Base-by-base conservation (phyloP, 2,797 vertebrate species). In the Valencia hispanica region DNA sequence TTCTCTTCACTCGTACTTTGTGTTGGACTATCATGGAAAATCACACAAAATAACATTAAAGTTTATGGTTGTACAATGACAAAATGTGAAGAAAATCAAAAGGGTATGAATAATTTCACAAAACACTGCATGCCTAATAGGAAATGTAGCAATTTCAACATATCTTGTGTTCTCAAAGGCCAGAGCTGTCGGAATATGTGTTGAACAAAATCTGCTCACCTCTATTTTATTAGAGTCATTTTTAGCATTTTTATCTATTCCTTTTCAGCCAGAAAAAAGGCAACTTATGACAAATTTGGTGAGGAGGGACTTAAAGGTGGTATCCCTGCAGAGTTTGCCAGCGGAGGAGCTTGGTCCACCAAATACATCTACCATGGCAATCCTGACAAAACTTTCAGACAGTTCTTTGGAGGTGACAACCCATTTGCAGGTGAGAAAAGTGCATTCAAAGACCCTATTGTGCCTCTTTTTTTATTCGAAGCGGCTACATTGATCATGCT, bases 401-500 rank as follows among this genome's bases (percentile, higher is more conserved):
- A 97, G 36, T 99, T 99, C 86, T 99, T 99, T 1, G 98, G 97
- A 10, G 95, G 96, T 48, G 94, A 98, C 91, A 99, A 98, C 85
- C 98, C 97, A 20, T 99, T 98, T 88, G 93, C 96, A 72, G 97
- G 98, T 98, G 88, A 86, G 91, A 70, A 74, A 70, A 63, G 32
- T 10, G 0, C 1, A 3, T n/a, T 68, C 32, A 73, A 41, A 78
- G 1, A 10, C 22, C 0, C 39, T 4, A 55, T 47, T 32, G 3
- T 45, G 0, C 61, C 18, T 12, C 5, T 25, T 61, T 39, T 65
- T 0, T 50, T 14, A 51, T 71, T 45, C 27, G 32, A 11, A 22
- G 11, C 5, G 45, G 12, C 53, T 74, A 3, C 30, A 25, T 30
- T 30, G 50, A 59, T 70, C 12, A 25, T 1, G 6, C 18, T 76